Base-by-base conservation (phyloP, 2,113 vertebrate genomes). In the Pipa parva region DNA sequence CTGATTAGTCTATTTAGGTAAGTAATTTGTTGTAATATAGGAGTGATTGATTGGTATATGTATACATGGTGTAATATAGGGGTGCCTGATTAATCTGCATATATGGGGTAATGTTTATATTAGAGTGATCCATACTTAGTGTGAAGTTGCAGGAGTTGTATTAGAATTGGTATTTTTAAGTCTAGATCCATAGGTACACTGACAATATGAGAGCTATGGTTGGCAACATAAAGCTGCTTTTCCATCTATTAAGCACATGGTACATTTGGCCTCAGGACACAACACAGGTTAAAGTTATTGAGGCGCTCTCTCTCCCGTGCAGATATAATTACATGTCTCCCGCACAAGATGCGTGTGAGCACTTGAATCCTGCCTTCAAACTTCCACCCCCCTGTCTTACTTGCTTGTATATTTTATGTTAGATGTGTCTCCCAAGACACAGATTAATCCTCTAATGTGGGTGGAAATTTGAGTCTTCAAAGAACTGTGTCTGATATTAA, bases 281-380 rank as follows among this genome's bases (percentile, higher is more conserved):
- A 4, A 18, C 52, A 27, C 26, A 55, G 13, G 36, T 26, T 37
- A 63, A 26, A 36, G 15, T n/a, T 21, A 27, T 22, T 54, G 63
- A 55, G 25, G 27, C 24, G 33, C 33, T 51, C 15, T 21, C 15
- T 21, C 49, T 56, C 37, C 63, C 20, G 12, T 59, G 45, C 29
- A 37, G 64, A 49, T 52, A 52, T 60, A 68, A 68, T 68, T 27
- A 68, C 56, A 59, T 24, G n/a, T 67, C 65, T 52, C 56, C 45
- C 24, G 10, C 36, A 50, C 13, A 15, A n/a, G 31, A 8, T 59
- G 18, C 65, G 45, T 60, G 64, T 59, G 54, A 22, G 42, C 54
- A 67, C 63, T 49, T 67, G 54, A 67, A 26, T 59, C 39, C 26
- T 17, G 51, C 26, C 26, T 24, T 51, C 26, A 17, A 36, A 13